These are phyloP conservation scores for Gobius niger DNA, from an alignment of 2,113 vertebrate species.

Conservation along the genomic window DNA sequence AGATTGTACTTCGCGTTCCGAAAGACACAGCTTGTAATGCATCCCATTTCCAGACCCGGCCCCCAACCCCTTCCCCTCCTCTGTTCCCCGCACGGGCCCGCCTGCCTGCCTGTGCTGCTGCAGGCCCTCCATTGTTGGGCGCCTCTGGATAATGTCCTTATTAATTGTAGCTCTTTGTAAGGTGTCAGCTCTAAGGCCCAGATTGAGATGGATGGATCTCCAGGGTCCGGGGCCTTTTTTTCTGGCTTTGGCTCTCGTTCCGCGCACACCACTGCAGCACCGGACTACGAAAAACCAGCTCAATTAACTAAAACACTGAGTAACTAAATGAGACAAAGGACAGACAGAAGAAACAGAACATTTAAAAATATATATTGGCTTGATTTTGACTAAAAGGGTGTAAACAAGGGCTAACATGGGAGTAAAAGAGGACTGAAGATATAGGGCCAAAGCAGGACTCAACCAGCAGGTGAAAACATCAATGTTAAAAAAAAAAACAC, in stretches of 20 bases:
- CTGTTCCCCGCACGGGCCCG: conserved; percentile 74
- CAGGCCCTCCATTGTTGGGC: conserved; percentile 80
- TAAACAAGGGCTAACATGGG: no score
- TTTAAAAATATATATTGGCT: no score
- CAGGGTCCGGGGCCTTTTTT: conserved; percentile 69
- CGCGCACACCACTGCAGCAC: conserved; percentile 54
- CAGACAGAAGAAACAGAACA: no score
- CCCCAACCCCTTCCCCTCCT: conserved; percentile 54
- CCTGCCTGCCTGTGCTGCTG: conserved; percentile 76
- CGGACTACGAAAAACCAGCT: neutral
- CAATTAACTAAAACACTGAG: no score
- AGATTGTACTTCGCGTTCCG: conserved; percentile 71
- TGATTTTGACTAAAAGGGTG: no score
- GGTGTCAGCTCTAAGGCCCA: conserved; percentile 75
- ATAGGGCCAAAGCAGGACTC: no score
- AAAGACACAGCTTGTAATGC: conserved; percentile 75
- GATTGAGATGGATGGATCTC: conserved; percentile 83
- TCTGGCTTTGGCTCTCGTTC: no score
- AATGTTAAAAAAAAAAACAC: no score
- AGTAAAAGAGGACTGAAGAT: no score
- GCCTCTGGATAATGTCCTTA: conserved; percentile 81
- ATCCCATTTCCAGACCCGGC: conserved; percentile 69
- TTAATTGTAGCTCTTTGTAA: conserved; percentile 83
- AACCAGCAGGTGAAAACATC: no score
- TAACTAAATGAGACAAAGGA: no score